phyloP scores from a whole-genome alignment of 2,888 invertebrate species.

The Drosophila histrio region DNA sequence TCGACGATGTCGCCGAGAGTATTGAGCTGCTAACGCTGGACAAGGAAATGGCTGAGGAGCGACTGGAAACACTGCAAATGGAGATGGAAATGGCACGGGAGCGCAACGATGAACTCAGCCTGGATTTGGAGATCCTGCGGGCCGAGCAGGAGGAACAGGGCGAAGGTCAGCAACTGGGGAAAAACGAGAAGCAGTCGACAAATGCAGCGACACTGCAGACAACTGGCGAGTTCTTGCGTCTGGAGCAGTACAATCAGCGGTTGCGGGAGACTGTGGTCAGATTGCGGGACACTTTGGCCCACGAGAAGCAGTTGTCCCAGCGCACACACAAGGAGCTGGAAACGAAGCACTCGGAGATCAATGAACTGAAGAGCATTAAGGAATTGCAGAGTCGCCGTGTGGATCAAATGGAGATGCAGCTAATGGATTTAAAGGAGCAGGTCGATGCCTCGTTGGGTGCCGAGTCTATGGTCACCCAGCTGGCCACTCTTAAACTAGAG shows the following conservation, averaged over 20 bases:
- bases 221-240: constrained; percentile 88
- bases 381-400: constrained; percentile 91
- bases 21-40: constrained; percentile 98
- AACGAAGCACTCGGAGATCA: constrained; percentile 92
- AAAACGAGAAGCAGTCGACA: constrained; percentile 61
- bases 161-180: constrained; percentile 27
- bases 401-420: constrained; percentile 93
- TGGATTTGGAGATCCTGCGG: constrained; percentile 93
- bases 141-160: constrained; percentile 88
- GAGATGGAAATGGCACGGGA: constrained; percentile 95
- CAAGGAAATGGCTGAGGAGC: constrained; percentile 99
- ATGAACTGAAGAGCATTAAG: constrained; percentile 92
- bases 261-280: constrained; percentile 96
- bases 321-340: constrained; percentile 96
- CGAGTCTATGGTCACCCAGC: constrained; percentile 98
- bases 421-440: constrained; percentile 96
- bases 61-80: constrained; percentile 91
- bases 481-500: constrained; percentile 96
- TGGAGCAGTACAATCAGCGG: constrained; percentile 96
- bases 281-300: constrained; percentile 95
- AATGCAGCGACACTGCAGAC: constrained; percentile 81
- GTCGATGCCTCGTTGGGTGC: constrained; percentile 98
- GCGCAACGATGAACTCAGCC: constrained; percentile 93
- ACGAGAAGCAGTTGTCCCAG: constrained; percentile 95
- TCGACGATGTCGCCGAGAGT: constrained; percentile 95